Conservation (phyloP, 2,888 invertebrate species). For the Hydraecia micacea region DNA sequence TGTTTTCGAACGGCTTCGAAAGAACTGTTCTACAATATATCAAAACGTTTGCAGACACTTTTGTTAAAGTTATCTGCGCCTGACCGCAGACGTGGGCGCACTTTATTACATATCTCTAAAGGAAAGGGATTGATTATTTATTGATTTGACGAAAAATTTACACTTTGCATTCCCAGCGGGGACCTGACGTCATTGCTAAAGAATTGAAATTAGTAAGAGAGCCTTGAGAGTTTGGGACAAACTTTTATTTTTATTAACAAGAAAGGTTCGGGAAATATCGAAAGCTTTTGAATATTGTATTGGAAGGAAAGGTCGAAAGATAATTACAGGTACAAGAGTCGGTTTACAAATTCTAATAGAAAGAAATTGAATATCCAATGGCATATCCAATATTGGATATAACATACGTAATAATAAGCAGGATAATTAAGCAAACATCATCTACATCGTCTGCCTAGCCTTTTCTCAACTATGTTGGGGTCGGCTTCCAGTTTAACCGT, state of each 20-base stretch:
- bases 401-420: neutral
- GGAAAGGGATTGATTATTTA: constrained; percentile 69
- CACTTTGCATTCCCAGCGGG: constrained; percentile 44
- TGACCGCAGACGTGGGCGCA: constrained; percentile 72
- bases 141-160: constrained; percentile 64
- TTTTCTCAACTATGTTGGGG: neutral
- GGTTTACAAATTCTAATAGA: neutral
- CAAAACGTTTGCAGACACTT: constrained; percentile 64
- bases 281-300: constrained; percentile 24
- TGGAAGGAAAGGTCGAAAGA: constrained; percentile 9
- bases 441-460: neutral
- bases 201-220: constrained; percentile 53
- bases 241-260: constrained; percentile 45
- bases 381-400: neutral
- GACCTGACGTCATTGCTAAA: constrained; percentile 67
- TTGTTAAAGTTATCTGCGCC: constrained; percentile 71
- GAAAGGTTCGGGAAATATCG: constrained; percentile 2
- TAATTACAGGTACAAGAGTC: constrained; percentile 19
- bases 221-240: constrained; percentile 24
- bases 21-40: constrained; percentile 66
- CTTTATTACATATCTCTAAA: constrained; percentile 72
- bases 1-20: constrained; percentile 50
- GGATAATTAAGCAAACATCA: neutral
- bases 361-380: neutral
- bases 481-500: neutral